Base-by-base conservation (phyloP, 2,888 invertebrate genomes). In the Drosophila vallismaia region DNA sequence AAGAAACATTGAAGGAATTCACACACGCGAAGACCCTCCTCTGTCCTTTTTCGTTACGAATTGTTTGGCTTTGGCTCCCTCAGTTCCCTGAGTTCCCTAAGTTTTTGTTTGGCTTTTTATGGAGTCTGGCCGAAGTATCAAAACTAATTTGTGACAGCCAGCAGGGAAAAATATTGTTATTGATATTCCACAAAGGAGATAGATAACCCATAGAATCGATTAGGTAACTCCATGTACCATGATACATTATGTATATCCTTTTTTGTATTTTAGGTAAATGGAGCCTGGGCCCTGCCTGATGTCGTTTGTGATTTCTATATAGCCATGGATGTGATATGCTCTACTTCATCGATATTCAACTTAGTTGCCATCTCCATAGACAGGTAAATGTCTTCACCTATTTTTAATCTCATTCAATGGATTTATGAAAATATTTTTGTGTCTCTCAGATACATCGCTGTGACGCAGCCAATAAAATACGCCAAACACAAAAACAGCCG, bases 381-480 rank as follows among this genome's bases (percentile, higher is more conserved):
- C 94, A 97, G 98, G 98, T 98, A 92, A 94, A 94, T 31, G 5
- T 14, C 14, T 14, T 14, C 1, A 14, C 14, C 14, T 14, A 19
- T 19, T 19, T 19, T 19, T 19, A 19, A 19, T 19, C 19, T 19
- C 2, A 1, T 19, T 19, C 2, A 19, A 19, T 19, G 19, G 19
- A 19, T 19, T 19, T 19, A 19, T 19, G 19, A 2, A 2, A 3
- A 9, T 10, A 4, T 14, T 9, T 4, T 51, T 79, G 7, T 31
- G 9, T 44, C 4, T 68, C 92, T 93, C 94, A 99, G 99, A 94
- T 99, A 98, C 92, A 98, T 99, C 89, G 99, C 99, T 75, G 99
- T 99, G 82, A 99, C 99, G 49, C 97, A 97, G 92, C 99, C 99
- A 89, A 99, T 99, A 91, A 98, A 99, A 92, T 99, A 99, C 93